Percentiles rank a stretch among this genome's conserved stretches.
These are phyloP conservation scores for Myopa tessellatipennis DNA, from an alignment of 2,888 invertebrate genomes.

Conservation along the genomic window DNA sequence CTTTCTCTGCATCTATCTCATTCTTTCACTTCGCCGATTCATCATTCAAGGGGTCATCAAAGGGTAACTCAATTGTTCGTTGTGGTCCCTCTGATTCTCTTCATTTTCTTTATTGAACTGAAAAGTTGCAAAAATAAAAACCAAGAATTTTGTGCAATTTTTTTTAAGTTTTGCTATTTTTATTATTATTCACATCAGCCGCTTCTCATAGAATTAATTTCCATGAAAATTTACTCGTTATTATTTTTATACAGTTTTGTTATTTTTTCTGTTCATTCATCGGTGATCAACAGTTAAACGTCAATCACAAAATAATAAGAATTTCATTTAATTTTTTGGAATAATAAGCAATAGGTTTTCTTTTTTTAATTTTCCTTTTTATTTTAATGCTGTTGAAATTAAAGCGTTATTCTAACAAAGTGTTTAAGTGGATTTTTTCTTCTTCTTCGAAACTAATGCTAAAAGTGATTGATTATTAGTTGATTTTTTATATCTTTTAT, in stretches of 20 bases:
- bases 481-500: neutral
- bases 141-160: neutral
- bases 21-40: too few species aligned
- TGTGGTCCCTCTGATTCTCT: too few species aligned
- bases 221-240: neutral
- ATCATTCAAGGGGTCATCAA: too few species aligned
- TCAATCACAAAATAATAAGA: too few species aligned
- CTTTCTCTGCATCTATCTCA: too few species aligned
- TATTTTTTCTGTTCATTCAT: neutral
- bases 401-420: neutral
- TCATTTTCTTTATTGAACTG: too few species aligned
- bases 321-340: too few species aligned
- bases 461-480: neutral
- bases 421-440: neutral
- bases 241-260: slow-evolving; percentile 9
- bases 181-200: slow-evolving; percentile 8
- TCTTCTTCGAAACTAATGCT: too few species aligned
- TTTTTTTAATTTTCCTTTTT: neutral
- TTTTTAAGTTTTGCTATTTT: slow-evolving; percentile 13
- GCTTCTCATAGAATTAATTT: neutral
- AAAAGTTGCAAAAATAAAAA: neutral
- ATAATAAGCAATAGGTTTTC: too few species aligned
- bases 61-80: too few species aligned
- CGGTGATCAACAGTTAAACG: too few species aligned
- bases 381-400: neutral